Conservation (phyloP, 2,113 vertebrate genomes). For the Lichenostomus cassidix region DNA sequence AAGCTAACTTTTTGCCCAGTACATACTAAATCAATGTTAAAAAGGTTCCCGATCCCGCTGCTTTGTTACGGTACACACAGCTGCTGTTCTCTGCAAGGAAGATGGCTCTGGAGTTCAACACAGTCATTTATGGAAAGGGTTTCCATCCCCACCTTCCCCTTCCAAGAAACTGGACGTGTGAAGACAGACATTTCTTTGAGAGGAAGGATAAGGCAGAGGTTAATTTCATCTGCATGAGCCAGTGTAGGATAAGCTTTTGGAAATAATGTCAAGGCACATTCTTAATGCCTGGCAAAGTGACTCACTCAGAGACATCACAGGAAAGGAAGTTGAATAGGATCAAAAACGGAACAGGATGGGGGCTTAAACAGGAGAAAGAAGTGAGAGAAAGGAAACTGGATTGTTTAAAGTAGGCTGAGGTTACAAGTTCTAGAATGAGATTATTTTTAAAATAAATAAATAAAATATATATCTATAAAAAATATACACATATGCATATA, state of each 20-base stretch:
- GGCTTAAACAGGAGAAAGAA: slow-evolving; percentile 56
- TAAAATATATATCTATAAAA: neutral
- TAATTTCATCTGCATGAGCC: slow-evolving; percentile 46
- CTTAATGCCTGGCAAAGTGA: slow-evolving; percentile 65
- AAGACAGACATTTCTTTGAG: slow-evolving; percentile 36
- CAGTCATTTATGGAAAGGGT: slow-evolving; percentile 21
- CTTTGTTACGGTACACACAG: neutral
- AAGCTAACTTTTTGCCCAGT: neutral
- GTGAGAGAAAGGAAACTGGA: slow-evolving; percentile 64
- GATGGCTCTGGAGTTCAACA: neutral
- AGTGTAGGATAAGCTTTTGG: slow-evolving; percentile 26
- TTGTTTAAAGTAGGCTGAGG: slow-evolving; percentile 49
- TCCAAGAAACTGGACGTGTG: slow-evolving; percentile 26
- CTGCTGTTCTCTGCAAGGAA: neutral
- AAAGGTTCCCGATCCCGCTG: neutral
- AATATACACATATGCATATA: neutral
- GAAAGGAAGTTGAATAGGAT: slow-evolving; percentile 70
- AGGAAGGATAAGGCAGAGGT: slow-evolving; percentile 61
- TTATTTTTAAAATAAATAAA: neutral
- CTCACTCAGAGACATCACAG: slow-evolving; percentile 56
- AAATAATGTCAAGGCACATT: slow-evolving; percentile 21
- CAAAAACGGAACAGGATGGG: slow-evolving; percentile 70
- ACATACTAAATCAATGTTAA: neutral
- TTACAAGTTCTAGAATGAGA: neutral
- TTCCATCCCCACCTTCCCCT: neutral